Evolutionary conservation across 2,113 vertebrate genomes (phyloP).

Genomic region (Trematocara variabile): DNA sequence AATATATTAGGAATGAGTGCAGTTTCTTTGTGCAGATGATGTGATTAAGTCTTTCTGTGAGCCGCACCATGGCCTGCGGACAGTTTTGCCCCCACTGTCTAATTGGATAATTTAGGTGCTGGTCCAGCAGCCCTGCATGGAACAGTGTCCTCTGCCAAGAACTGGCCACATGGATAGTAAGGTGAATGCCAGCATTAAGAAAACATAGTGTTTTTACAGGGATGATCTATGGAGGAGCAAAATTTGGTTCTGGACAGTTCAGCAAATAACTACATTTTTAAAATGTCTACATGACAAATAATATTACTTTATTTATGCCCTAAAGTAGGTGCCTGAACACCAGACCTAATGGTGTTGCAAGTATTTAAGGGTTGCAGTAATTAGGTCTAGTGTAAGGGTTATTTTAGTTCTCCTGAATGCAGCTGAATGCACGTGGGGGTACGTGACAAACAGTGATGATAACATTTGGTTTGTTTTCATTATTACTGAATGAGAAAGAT

Average conservation of each 20-base stretch:
- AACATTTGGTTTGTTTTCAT: neutral
- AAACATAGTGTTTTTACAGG: neutral
- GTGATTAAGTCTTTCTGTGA: conserved; percentile 53
- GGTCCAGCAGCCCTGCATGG: conserved; percentile 47
- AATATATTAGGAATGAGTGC: conserved; percentile 54
- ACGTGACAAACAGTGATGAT: neutral
- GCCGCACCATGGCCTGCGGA: conserved; percentile 44
- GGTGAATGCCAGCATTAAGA: conserved; percentile 11
- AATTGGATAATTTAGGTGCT: conserved; percentile 59
- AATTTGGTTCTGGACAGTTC: neutral
- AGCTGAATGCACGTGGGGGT: neutral
- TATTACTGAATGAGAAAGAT: neutral
- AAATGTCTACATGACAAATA: neutral
- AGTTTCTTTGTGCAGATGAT: conserved; percentile 48
- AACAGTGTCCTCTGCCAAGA: conserved; percentile 45
- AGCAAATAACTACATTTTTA: neutral
- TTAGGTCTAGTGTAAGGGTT: neutral
- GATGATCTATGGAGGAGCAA: neutral
- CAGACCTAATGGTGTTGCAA: neutral
- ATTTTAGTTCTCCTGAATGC: neutral
- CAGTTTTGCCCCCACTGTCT: conserved; percentile 40
- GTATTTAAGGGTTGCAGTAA: neutral
- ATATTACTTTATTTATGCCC: neutral
- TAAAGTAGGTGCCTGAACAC: neutral
- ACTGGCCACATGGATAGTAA: conserved; percentile 22